A percentile compares a stretch with the other conserved stretches of the same genome.
These are phyloP conservation scores for Chelidonichthys spinosus DNA, from an alignment of 2,797 vertebrate genomes.

Conservation along the genomic window DNA sequence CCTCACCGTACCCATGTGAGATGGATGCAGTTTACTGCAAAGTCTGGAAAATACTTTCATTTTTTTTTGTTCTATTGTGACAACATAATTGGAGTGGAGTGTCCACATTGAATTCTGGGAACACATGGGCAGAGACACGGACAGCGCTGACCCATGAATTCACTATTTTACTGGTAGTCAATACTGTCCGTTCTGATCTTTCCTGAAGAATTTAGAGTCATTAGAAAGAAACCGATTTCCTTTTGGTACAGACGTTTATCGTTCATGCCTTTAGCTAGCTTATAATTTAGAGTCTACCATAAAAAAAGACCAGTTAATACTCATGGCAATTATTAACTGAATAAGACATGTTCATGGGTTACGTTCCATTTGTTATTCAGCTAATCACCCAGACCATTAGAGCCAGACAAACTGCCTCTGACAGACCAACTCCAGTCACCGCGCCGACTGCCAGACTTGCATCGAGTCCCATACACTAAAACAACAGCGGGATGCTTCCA, in stretches of 20 bases:
- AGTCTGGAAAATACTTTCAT: conserved; percentile 20
- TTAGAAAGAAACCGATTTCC: conserved; percentile 12
- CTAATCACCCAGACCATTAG: conserved; percentile 74
- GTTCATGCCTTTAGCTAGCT: conserved; percentile 17
- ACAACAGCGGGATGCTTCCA: conserved; percentile 60
- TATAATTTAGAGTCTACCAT: conserved; percentile 62
- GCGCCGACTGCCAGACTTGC: conserved; percentile 54
- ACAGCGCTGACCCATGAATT: conserved; percentile 7
- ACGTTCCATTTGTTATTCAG: conserved; percentile 69
- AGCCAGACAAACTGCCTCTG: conserved; percentile 69
- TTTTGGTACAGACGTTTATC: conserved; percentile 18
- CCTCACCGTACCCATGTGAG: conserved; percentile 32
- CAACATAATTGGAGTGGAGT: conserved; percentile 4
- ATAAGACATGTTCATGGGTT: conserved; percentile 62
- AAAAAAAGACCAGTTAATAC: conserved; percentile 69
- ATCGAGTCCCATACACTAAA: conserved; percentile 62
- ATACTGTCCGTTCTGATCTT: not conserved
- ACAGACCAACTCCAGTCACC: conserved; percentile 58
- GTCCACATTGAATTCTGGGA: conserved; percentile 9
- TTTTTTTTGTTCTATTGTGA: conserved; percentile 26
- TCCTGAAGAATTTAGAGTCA: not conserved
- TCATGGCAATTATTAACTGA: conserved; percentile 62
- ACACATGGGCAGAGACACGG: not conserved
- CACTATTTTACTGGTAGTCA: not conserved
- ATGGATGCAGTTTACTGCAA: conserved; percentile 9